phyloP scores from a whole-genome alignment of 2,888 invertebrate species.

The Eurytoma californica region DNA sequence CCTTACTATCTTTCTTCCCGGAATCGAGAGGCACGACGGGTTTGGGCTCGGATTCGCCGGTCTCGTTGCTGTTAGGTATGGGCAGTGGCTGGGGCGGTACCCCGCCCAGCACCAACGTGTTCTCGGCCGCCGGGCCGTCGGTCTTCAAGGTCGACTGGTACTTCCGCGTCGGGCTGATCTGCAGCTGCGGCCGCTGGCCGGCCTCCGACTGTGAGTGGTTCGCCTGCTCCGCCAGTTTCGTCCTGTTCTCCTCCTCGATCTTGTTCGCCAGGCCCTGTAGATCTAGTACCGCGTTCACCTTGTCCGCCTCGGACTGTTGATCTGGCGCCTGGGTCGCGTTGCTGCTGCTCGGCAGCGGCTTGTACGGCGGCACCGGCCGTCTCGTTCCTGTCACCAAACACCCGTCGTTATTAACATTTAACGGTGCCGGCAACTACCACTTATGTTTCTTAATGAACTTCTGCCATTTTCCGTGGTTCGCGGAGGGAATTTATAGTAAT shows the following conservation, averaged over 20 bases:
- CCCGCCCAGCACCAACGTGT: constrained; percentile 66
- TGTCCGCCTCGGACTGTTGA: constrained; percentile 47
- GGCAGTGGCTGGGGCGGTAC: constrained; percentile 63
- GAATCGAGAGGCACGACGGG: constrained; percentile 47
- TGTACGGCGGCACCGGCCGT: constrained; percentile 68
- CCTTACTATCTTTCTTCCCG: constrained; percentile 22
- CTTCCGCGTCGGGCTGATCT: constrained; percentile 62
- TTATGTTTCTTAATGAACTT: no score
- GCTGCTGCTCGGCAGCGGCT: constrained; percentile 62
- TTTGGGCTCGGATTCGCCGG: constrained; percentile 39
- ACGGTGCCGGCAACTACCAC: no score
- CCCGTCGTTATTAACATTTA: no score
- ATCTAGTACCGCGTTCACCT: constrained; percentile 51
- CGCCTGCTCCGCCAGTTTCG: constrained; percentile 38
- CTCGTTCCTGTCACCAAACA: constrained; percentile 61
- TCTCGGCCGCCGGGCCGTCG: constrained; percentile 62
- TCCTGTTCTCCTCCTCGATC: constrained; percentile 53
- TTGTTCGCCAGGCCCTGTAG: constrained; percentile 37
- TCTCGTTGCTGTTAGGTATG: constrained; percentile 60
- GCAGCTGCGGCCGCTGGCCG: constrained; percentile 49
- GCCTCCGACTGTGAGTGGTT: constrained; percentile 36
- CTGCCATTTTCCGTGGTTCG: no score
- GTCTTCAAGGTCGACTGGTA: constrained; percentile 66
- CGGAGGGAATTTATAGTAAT: no score
- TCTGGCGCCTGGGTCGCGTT: constrained; percentile 42